A percentile compares a stretch with the other conserved stretches of the same genome.
Conservation (phyloP, 2,888 invertebrate species). For the Stramonita haemastoma region DNA sequence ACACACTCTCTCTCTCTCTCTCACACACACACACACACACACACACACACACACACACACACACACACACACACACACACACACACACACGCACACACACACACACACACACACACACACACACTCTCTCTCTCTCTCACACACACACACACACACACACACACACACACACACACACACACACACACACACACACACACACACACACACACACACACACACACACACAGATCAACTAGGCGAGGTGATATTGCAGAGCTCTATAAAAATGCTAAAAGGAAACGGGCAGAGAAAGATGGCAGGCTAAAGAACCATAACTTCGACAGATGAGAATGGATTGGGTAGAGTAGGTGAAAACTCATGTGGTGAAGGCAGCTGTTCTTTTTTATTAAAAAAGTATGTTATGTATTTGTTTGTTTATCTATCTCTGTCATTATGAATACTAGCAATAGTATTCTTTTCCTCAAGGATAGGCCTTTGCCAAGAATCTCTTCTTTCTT, state of each 20-base stretch:
- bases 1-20: neutral
- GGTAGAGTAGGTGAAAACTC: too few relatives aligned
- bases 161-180: neutral
- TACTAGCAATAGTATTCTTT: too few relatives aligned
- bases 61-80: conserved; percentile 18
- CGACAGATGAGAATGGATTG: too few relatives aligned
- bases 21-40: conserved; percentile 6
- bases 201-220: neutral
- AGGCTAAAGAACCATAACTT: too few relatives aligned
- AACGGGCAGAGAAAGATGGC: too few relatives aligned
- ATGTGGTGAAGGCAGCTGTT: too few relatives aligned
- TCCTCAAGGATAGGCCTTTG: too few relatives aligned
- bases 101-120: neutral
- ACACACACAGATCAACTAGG: neutral
- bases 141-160: neutral
- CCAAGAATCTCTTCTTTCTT: too few relatives aligned
- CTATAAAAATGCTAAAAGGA: too few relatives aligned
- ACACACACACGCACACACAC: conserved; percentile 7
- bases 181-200: neutral
- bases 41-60: conserved; percentile 24
- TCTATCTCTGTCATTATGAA: too few relatives aligned
- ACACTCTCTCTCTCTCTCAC: neutral
- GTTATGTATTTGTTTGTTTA: too few relatives aligned
- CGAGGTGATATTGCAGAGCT: neutral
- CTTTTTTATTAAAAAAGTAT: too few relatives aligned